Percentiles rank a stretch among this genome's conserved stretches.
Conservation (phyloP, 1,140 invertebrate genomes). For the Brachionus manjavacas region DNA sequence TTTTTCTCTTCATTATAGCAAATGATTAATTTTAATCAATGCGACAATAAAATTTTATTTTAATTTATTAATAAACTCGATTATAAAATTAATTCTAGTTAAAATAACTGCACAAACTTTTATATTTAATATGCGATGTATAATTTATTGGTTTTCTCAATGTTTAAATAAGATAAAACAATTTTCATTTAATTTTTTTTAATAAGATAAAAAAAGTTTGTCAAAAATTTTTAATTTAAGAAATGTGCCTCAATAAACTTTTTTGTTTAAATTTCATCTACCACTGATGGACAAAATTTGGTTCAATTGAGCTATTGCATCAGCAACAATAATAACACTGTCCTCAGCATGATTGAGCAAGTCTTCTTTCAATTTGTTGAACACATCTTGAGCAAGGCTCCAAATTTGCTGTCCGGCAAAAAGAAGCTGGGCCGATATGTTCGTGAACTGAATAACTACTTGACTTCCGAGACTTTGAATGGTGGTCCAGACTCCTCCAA, state of each 20-base stretch:
- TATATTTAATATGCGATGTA: neutral
- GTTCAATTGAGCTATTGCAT: neutral
- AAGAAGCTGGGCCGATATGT: neutral
- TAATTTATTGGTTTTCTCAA: neutral
- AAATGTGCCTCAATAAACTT: neutral
- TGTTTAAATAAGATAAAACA: neutral
- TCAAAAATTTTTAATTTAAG: neutral
- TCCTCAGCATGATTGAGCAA: conserved; percentile 5
- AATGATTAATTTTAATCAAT: too few relatives aligned
- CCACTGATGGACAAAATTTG: neutral
- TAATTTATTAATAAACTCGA: too few relatives aligned
- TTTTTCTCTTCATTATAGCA: too few relatives aligned
- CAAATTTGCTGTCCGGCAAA: conserved; percentile 38
- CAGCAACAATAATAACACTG: neutral
- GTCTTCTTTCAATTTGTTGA: conserved; percentile 2
- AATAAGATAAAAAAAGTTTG: neutral
- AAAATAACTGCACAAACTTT: neutral
- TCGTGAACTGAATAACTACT: conserved; percentile 14
- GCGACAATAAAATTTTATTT: too few relatives aligned
- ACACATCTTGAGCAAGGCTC: neutral
- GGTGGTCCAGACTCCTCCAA: neutral
- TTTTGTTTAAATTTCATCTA: neutral
- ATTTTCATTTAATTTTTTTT: neutral
- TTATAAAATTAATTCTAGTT: neutral
- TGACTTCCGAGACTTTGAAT: conserved; percentile 8